phyloP scores from a whole-genome alignment of 2,113 vertebrate genomes.

The Microcebus jonahi region DNA sequence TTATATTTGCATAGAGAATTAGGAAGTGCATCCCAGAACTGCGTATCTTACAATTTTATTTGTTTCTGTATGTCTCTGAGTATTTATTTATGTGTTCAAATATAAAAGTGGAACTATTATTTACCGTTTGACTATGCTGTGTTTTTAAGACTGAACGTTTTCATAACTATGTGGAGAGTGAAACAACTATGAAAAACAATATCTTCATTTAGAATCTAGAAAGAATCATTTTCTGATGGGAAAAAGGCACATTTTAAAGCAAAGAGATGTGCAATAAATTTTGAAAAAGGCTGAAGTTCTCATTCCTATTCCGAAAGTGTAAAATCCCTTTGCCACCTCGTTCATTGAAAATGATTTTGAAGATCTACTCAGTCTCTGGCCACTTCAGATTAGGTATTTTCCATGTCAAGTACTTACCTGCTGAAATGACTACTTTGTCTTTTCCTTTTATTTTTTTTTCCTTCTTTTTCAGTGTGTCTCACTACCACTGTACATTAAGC shows the following conservation, averaged over 20 bases:
- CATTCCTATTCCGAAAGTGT: neutral
- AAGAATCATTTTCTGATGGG: neutral
- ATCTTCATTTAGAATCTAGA: neutral
- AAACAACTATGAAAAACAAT: neutral
- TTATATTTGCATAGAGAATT: constrained; percentile 31
- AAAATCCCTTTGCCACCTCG: neutral
- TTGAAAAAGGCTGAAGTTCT: neutral
- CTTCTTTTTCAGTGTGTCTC: neutral
- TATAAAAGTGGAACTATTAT: neutral
- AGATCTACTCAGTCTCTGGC: neutral
- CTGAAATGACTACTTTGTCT: neutral
- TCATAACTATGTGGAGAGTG: neutral
- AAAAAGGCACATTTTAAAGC: neutral
- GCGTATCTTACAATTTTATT: neutral
- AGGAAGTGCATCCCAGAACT: neutral
- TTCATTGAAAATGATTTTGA: constrained; percentile 56
- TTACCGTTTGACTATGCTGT: neutral
- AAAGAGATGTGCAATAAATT: neutral
- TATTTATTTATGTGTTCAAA: neutral
- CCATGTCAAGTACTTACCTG: constrained; percentile 3
- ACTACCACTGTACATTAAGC: neutral
- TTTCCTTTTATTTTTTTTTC: neutral
- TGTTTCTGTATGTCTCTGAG: neutral
- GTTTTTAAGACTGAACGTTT: neutral
- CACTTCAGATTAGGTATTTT: constrained; percentile 28